These are phyloP conservation scores for Hirtodrosophila duncani DNA, from an alignment of 2,888 invertebrate genomes.

Conservation along the genomic window DNA sequence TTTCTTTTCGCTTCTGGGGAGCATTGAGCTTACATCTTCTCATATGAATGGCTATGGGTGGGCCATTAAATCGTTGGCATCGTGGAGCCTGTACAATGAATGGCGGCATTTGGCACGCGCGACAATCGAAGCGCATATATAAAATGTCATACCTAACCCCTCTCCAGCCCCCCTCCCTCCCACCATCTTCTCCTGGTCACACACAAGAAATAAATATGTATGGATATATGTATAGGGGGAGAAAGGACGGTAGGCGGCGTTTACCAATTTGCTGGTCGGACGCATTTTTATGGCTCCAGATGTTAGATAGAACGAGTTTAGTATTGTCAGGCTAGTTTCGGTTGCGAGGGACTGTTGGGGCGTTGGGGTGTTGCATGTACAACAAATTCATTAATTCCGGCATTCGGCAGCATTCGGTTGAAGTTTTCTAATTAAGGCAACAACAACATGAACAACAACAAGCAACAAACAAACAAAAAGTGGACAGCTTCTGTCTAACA, in stretches of 20 bases:
- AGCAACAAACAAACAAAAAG: neutral
- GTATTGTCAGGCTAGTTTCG: no score
- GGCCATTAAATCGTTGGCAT: conserved; percentile 22
- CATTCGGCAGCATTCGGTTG: conserved; percentile 26
- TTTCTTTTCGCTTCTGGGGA: no score
- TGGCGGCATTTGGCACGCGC: conserved; percentile 60
- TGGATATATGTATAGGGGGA: neutral
- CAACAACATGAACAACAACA: conserved; percentile 63
- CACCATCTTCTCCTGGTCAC: no score
- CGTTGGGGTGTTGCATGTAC: neutral
- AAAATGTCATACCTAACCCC: no score
- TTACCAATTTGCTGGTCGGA: conserved; percentile 51
- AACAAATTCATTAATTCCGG: conserved; percentile 66
- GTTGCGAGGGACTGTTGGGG: neutral
- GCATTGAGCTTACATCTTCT: no score
- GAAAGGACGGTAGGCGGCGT: no score
- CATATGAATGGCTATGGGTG: conserved; percentile 22
- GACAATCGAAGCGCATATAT: conserved; percentile 43
- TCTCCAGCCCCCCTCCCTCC: no score
- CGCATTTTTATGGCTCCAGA: conserved; percentile 50
- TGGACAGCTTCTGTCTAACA: conserved; percentile 45
- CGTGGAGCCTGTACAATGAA: conserved; percentile 36
- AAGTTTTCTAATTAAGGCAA: conserved; percentile 72
- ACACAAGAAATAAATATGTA: no score
- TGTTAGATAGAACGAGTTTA: neutral